Evolutionary conservation across 1,140 invertebrate species (phyloP), one percentile per base, ranked within the genome.

Genomic region (Drosophila melanica): DNA sequence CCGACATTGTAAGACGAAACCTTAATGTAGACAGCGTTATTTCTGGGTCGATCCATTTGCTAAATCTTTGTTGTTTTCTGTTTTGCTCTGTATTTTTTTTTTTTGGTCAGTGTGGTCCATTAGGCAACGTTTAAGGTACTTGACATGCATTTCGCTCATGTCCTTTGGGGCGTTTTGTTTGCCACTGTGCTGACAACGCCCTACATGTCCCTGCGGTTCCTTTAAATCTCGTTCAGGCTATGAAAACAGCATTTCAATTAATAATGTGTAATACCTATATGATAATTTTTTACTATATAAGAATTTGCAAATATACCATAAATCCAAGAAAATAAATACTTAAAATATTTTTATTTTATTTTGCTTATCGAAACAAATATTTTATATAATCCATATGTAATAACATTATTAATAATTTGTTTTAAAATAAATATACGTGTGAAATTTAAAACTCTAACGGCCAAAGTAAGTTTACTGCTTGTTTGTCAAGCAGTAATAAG

Each of bases 51-150:
- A 64, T 47, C 59, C 50, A 66, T 47, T 50, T 33, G 41, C 58
- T 57, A 59, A n/a, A 48, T 23, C 30, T 9, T 7, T 27, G 18
- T 33, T 18, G 10, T 8, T 10, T 63, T 55, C 50, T 50, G 30
- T 44, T 57, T 35, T 27, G 23, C 9, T 53, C 2, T 18, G 10
- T 27, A n/a, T 5, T 42, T 27, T 27, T 5, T 42, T 50, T 23
- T 39, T 35, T 63, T 77, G 84, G 84, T 84, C 84, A 86, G 84
- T 87, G 84, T 87, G 84, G 81, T 86, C 81, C 82, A 87, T 87
- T 87, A 87, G 82, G 51, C 65, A 71, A 63, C 59, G 45, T 82
- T 87, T 82, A 81, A 66, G 75, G 20, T 75, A 87, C 82, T 87
- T 87, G 82, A 87, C 71, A 78, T 76, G 68, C 51, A 73, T 76